These are phyloP conservation scores for Rostratula benghalensis DNA, from an alignment of 2,113 vertebrate species.

Conservation along the genomic window DNA sequence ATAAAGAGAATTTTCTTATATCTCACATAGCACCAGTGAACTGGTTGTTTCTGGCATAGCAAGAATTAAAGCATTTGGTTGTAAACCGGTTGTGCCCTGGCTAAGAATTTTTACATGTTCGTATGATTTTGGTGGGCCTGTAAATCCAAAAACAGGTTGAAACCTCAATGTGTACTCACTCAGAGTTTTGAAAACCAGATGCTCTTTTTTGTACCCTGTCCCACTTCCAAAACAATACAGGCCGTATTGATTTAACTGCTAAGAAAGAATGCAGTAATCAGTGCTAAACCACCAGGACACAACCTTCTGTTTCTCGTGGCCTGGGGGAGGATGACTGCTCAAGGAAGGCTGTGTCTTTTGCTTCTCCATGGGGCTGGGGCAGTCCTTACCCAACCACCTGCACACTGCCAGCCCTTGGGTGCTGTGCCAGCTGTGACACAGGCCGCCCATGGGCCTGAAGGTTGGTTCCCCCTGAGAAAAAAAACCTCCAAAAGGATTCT, in stretches of 20 bases:
- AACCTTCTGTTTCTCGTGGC: rapidly evolving
- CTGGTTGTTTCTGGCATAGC: background rate
- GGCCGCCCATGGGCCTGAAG: background rate
- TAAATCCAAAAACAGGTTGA: background rate
- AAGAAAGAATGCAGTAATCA: background rate
- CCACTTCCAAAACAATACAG: background rate
- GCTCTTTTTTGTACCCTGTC: background rate
- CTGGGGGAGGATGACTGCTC: background rate
- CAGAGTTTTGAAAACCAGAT: background rate
- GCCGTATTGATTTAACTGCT: background rate
- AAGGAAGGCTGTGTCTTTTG: background rate
- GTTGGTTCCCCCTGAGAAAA: background rate
- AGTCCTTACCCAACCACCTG: rapidly evolving
- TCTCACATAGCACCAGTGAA: background rate
- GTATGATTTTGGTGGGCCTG: background rate
- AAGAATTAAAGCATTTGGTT: background rate
- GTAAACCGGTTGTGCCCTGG: background rate
- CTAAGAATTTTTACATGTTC: background rate
- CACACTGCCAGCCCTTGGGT: background rate
- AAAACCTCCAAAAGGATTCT: background rate
- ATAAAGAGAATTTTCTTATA: background rate
- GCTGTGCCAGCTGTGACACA: background rate
- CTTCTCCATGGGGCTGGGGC: rapidly evolving
- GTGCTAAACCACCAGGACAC: background rate
- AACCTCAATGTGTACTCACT: background rate